phyloP scores from a whole-genome alignment of 2,113 vertebrate genomes.

The Myiopsitta monachus region DNA sequence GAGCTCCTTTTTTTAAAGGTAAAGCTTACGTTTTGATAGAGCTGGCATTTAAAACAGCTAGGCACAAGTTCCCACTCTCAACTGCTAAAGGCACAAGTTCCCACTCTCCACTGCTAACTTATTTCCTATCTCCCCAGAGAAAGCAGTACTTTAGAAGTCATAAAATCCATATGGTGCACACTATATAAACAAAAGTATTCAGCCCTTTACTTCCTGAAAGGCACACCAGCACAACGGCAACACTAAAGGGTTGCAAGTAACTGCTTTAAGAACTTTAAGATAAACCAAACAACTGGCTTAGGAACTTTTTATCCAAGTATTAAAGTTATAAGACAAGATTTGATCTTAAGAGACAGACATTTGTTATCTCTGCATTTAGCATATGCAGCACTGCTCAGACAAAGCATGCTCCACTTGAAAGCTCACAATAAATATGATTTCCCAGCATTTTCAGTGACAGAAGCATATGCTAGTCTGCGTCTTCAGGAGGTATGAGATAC shows the following conservation, averaged over 20 bases:
- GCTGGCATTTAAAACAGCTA: not conserved
- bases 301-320: not conserved
- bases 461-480: not conserved
- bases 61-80: not conserved
- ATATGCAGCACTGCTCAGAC: not conserved
- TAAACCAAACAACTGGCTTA: not conserved
- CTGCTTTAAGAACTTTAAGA: not conserved
- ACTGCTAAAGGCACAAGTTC: not conserved
- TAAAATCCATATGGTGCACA: not conserved
- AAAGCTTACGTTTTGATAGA: not conserved
- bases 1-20: not conserved
- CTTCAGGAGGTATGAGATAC: not conserved
- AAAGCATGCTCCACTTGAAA: not conserved
- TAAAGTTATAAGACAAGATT: not conserved
- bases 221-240: not conserved
- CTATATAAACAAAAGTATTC: not conserved
- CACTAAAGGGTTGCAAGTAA: not conserved
- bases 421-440: not conserved
- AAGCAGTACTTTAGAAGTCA: not conserved
- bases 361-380: not conserved
- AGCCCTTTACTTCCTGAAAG: not conserved
- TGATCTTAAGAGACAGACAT: not conserved
- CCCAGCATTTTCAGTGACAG: not conserved
- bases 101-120: not conserved
- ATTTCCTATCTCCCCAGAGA: not conserved